Conservation (phyloP, 2,888 invertebrate genomes). For the Liposcelis brunnea region DNA sequence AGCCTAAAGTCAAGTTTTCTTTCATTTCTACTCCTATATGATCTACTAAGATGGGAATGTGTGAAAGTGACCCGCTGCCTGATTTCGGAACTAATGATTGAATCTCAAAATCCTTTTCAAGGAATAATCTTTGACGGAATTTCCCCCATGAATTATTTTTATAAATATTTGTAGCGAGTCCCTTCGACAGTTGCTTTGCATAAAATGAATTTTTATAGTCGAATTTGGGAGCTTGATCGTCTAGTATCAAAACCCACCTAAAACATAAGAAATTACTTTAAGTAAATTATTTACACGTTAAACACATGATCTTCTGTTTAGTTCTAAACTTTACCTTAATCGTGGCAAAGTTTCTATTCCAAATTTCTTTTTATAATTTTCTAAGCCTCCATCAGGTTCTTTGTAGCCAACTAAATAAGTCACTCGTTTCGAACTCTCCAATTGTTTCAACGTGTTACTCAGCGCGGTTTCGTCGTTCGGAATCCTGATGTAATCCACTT, state of each 20-base stretch:
- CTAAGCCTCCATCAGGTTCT: background rate
- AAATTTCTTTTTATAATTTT: background rate
- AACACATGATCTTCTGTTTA: too few relatives aligned
- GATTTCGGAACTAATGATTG: too few relatives aligned
- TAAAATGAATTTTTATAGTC: slow-evolving; percentile 9
- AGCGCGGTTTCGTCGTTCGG: background rate
- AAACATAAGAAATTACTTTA: background rate
- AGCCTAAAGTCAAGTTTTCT: too few relatives aligned
- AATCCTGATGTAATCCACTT: background rate
- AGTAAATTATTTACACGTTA: too few relatives aligned
- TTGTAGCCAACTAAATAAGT: background rate
- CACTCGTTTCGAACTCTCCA: background rate
- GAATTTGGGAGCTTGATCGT: slow-evolving; percentile 7
- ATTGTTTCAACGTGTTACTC: background rate
- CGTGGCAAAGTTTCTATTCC: background rate
- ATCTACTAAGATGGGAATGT: too few relatives aligned
- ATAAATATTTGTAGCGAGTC: slow-evolving; percentile 11
- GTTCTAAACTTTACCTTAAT: background rate
- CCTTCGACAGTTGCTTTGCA: slow-evolving; percentile 10
- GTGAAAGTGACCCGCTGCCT: too few relatives aligned
- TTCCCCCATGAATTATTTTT: slow-evolving; percentile 12
- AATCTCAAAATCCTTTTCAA: background rate
- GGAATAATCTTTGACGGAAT: background rate
- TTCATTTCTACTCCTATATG: too few relatives aligned
- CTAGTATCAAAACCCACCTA: slow-evolving; percentile 2